Base-by-base conservation (phyloP, 2,888 invertebrate genomes). In the Lithophane leautieri region DNA sequence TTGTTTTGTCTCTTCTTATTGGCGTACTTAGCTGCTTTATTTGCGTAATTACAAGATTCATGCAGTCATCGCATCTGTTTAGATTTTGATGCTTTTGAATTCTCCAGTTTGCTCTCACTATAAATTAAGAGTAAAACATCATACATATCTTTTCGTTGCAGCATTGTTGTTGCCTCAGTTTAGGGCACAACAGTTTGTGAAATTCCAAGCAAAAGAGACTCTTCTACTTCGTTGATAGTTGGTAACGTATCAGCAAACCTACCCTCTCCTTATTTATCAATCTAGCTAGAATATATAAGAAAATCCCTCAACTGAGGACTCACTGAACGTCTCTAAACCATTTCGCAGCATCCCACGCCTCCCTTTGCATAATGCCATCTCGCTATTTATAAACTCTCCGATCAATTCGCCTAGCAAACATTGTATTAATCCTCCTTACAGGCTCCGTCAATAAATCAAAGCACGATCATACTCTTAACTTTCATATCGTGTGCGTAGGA, bases 401-500 rank as follows among this genome's bases (percentile, higher is more conserved):
- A 81, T 60, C 81, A 74, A 70, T 84, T 81, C 47, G 58, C 81
- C 52, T 44, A 65, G 60, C 77, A 76, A 68, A 76, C 77, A 76
- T 76, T 73, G 54, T 81, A 70, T 68, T 42, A 85, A 85, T 76
- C n/a, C 62, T 68, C 60, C 76, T 63, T 61, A 34, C 50, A 76
- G 40, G 34, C 44, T 70, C 50, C 52, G 40, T 62, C 68, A 66
- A 77, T 83, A 83, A 85, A 85, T 82, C 83, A 73, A 65, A 67
- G 16, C 54, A 3, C 68, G 70, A 71, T 82, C 82, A 82, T 83
- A 85, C 58, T 79, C 67, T 61, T 83, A 73, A 62, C 72, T 52
- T 70, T 72, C 69, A 67, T 83, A 72, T 75, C 68, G 70, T 81
- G 79, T 81, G 91, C 90, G 91, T 92, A 91, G 92, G 92, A 88